A percentile compares a stretch with the other conserved stretches of the same genome.
Conservation (phyloP, 2,888 invertebrate species). For the Ectemnius continuus region DNA sequence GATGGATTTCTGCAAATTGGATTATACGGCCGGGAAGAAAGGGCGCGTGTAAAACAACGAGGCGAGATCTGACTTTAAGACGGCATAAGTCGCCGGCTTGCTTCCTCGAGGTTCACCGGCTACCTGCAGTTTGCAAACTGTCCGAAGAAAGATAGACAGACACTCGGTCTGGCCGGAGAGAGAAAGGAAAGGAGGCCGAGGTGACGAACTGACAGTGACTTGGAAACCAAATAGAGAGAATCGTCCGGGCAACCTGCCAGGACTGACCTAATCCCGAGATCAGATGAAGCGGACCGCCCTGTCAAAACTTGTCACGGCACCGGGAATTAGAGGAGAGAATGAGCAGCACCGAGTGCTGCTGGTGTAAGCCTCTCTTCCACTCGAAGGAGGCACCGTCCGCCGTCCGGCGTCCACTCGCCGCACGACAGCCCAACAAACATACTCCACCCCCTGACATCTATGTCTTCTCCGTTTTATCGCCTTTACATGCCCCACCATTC, state of each 20-base stretch:
- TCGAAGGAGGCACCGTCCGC: background rate
- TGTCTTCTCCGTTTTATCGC: background rate
- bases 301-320: constrained; percentile 76
- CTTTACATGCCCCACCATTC: background rate
- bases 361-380: background rate
- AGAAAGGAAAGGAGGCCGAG: constrained; percentile 25
- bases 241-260: constrained; percentile 66
- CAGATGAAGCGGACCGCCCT: constrained; percentile 66
- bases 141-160: constrained; percentile 7
- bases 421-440: background rate
- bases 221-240: constrained; percentile 37
- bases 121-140: constrained; percentile 44
- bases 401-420: no score
- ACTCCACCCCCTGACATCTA: background rate
- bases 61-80: constrained; percentile 31
- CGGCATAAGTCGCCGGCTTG: constrained; percentile 27
- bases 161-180: constrained; percentile 16
- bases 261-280: constrained; percentile 70
- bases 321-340: constrained; percentile 34
- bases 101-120: background rate
- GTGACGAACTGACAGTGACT: constrained; percentile 45
- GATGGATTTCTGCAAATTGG: constrained; percentile 71
- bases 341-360: constrained; percentile 11
- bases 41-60: constrained; percentile 67
- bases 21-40: constrained; percentile 59